Evolutionary conservation across 2,113 vertebrate species (phyloP).

Genomic region (Gnathonemus longibarbis): DNA sequence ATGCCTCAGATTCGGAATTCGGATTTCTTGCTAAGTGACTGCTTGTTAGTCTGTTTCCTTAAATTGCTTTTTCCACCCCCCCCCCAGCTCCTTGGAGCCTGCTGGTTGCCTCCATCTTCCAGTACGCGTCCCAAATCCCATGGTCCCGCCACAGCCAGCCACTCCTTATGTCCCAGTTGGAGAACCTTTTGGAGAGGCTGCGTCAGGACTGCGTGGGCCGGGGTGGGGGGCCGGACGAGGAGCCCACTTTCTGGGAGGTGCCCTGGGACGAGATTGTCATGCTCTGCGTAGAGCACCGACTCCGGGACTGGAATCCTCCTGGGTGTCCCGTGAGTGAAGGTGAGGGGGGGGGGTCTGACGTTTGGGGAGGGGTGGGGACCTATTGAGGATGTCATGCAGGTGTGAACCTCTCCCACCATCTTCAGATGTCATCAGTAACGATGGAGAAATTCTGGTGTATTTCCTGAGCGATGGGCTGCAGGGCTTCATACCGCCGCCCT

Average conservation of each 20-base stretch:
- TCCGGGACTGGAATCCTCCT: conserved; percentile 78
- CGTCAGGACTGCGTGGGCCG: conserved; percentile 16
- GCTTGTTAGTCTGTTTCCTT: background rate
- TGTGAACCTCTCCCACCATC: background rate
- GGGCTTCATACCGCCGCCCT: conserved; percentile 64
- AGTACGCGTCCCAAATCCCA: conserved; percentile 71
- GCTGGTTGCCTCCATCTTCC: conserved; percentile 67
- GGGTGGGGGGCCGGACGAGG: background rate
- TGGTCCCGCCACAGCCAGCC: conserved; percentile 63
- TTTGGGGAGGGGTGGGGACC: background rate
- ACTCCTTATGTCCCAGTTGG: conserved; percentile 77
- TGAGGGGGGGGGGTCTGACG: conserved; percentile 50
- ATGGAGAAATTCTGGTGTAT: conserved; percentile 80
- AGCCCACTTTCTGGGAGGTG: conserved; percentile 57
- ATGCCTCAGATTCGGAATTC: background rate
- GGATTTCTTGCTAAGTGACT: background rate
- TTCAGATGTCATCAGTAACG: conserved; percentile 73
- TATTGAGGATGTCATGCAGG: background rate
- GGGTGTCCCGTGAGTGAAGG: conserved; percentile 60
- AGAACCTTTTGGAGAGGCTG: conserved; percentile 70
- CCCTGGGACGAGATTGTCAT: conserved; percentile 79
- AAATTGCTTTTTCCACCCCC: background rate
- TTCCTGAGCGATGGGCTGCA: conserved; percentile 65
- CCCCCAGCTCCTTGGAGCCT: conserved; percentile 72
- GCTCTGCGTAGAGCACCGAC: conserved; percentile 81